A percentile compares a stretch with the other conserved stretches of the same genome.
phyloP scores from a whole-genome alignment of 2,113 vertebrate genomes.

The Odontesthes bonariensis region DNA sequence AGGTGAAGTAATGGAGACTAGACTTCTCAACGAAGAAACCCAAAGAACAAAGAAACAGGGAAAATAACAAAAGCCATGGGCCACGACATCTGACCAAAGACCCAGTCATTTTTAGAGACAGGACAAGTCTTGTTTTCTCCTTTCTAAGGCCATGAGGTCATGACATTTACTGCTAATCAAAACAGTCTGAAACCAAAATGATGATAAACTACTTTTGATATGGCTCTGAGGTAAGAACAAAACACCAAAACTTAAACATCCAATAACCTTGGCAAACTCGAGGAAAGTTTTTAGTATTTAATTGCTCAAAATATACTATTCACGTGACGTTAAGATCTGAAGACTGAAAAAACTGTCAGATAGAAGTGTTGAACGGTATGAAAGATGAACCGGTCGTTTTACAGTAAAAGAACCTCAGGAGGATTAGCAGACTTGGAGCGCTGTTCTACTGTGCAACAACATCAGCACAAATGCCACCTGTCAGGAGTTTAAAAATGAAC shows the following conservation, averaged over 20 bases:
- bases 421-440: too few species aligned
- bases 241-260: not conserved
- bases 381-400: too few species aligned
- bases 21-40: not conserved
- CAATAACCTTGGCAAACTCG: slow-evolving; percentile 32
- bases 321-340: too few species aligned
- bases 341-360: too few species aligned
- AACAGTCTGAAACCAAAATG: slow-evolving; percentile 39
- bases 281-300: not conserved
- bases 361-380: too few species aligned
- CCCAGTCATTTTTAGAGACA: not conserved
- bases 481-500: too few species aligned
- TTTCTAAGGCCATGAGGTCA: slow-evolving; percentile 25
- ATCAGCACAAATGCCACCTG: too few species aligned
- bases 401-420: too few species aligned
- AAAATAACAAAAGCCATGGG: not conserved
- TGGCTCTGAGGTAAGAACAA: slow-evolving; percentile 21
- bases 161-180: slow-evolving; percentile 23
- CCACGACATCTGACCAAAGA: too few species aligned
- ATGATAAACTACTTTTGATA: slow-evolving; percentile 39
- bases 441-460: too few species aligned
- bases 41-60: not conserved
- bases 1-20: not conserved
- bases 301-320: not conserved
- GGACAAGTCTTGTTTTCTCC: not conserved